Evolutionary conservation across 2,888 invertebrate genomes (phyloP), one percentile per base, ranked within the genome.

Genomic region (Muschampia plurimacula): DNA sequence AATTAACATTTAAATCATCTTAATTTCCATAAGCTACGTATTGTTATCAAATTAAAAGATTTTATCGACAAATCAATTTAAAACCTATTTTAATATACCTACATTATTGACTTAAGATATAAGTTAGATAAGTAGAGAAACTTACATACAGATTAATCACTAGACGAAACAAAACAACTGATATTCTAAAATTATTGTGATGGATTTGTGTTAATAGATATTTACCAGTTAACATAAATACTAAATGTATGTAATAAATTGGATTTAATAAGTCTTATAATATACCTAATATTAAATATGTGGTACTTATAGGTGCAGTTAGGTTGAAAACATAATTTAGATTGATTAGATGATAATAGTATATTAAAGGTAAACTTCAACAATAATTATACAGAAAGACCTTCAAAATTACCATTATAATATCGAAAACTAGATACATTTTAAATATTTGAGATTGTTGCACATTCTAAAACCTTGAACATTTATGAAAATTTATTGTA

Each of bases 121-220:
- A 75, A 76, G 72, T 41, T 76, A 75, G 74, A 44, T 69, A 73
- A 77, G 74, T 74, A 55, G 75, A 77, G n/a, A 80, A 81, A 79
- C 76, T 80, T 81, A 80, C 81, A 81, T 81, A 83, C 81, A 82
- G 77, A 82, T 82, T 84, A 82, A 74, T 81, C 86, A 86, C 77
- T 86, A 86, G 91, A 88, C 89, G 92, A 93, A 92, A 88, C 86
- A 89, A 87, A 86, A 87, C 84, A 93, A 93, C 94, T 90, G 91
- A 94, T 94, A 94, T 94, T 94, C 94, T 94, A 94, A 94, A 94
- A 83, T 86, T 84, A 94, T 90, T 94, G 94, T 94, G 94, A 94
- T 94, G 92, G 90, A 91, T 92, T 90, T 92, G 91, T 89, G 89
- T 92, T 93, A 93, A 90, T 80, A 81, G 80, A 79, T 86, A 84